Conservation (phyloP, 2,888 invertebrate genomes). For the Trissonchulus sp. region DNA sequence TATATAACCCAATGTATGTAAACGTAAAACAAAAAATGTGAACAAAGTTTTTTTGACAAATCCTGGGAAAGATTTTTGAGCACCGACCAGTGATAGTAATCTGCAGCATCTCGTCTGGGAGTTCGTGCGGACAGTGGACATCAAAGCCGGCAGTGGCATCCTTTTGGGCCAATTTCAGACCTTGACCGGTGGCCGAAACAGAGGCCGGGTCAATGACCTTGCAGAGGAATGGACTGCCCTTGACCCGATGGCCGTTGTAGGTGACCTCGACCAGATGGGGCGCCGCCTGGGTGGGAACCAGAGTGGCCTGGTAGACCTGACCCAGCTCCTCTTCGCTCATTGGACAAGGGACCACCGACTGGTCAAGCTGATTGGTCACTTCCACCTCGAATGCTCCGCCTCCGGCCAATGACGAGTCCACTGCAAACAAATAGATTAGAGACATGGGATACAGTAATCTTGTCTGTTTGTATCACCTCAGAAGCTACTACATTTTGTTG, state of each 20-base stretch:
- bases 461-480: neutral
- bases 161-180: slow-evolving; percentile 16
- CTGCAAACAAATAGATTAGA: slow-evolving; percentile 64
- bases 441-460: too few relatives aligned
- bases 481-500: slow-evolving; percentile 29
- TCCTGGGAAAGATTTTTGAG: too few relatives aligned
- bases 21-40: too few relatives aligned
- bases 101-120: too few relatives aligned
- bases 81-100: too few relatives aligned
- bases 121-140: too few relatives aligned
- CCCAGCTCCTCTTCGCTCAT: slow-evolving; percentile 68
- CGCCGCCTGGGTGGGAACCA: slow-evolving; percentile 73
- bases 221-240: slow-evolving; percentile 26
- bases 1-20: too few relatives aligned
- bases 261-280: slow-evolving; percentile 86
- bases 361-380: slow-evolving; percentile 38
- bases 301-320: slow-evolving; percentile 52
- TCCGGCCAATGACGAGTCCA: slow-evolving; percentile 88
- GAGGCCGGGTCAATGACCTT: slow-evolving; percentile 24
- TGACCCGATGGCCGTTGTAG: slow-evolving; percentile 67
- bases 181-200: neutral
- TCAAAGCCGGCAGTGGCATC: neutral
- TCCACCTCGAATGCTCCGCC: slow-evolving; percentile 64
- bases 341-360: neutral
- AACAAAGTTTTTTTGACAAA: too few relatives aligned